Conservation (phyloP, 2,888 invertebrate genomes). For the Meandrusa payeni region DNA sequence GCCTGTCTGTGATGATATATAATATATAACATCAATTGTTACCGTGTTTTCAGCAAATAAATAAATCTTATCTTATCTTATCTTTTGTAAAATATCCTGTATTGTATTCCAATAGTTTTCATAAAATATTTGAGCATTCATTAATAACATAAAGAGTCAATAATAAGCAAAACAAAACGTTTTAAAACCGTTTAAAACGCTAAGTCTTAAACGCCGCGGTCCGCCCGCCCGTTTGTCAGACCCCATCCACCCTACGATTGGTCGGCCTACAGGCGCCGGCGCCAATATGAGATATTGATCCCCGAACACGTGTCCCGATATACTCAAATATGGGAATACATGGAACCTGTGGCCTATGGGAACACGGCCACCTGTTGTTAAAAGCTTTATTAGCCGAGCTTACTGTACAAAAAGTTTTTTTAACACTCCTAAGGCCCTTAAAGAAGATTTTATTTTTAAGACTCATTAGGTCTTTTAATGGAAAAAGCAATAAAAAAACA, state of each 20-base stretch:
- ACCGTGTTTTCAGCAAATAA: too few relatives aligned
- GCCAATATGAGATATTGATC: constrained; percentile 66
- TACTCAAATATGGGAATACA: constrained; percentile 30
- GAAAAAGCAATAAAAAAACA: too few relatives aligned
- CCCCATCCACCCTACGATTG: constrained; percentile 26
- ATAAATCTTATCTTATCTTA: too few relatives aligned
- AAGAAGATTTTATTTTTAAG: constrained; percentile 5
- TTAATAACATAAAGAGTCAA: too few relatives aligned
- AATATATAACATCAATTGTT: too few relatives aligned
- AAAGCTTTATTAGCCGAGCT: constrained; percentile 58
- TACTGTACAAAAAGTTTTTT: constrained; percentile 30
- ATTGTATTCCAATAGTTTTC: too few relatives aligned
- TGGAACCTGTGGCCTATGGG: constrained; percentile 56
- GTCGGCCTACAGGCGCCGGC: constrained; percentile 58
- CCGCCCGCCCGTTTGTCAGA: constrained; percentile 28
- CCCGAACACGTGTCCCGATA: constrained; percentile 62
- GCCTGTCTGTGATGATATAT: too few relatives aligned
- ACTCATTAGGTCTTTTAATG: constrained; percentile 9
- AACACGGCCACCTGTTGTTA: constrained; percentile 63
- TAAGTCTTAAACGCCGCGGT: constrained; percentile 24
- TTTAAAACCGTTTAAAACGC: too few relatives aligned
- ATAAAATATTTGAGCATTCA: too few relatives aligned
- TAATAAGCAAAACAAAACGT: too few relatives aligned
- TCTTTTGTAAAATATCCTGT: too few relatives aligned
- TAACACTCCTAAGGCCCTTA: not conserved